Base-by-base conservation (phyloP, 2,888 invertebrate genomes). In the Pristionchus entomophagus region DNA sequence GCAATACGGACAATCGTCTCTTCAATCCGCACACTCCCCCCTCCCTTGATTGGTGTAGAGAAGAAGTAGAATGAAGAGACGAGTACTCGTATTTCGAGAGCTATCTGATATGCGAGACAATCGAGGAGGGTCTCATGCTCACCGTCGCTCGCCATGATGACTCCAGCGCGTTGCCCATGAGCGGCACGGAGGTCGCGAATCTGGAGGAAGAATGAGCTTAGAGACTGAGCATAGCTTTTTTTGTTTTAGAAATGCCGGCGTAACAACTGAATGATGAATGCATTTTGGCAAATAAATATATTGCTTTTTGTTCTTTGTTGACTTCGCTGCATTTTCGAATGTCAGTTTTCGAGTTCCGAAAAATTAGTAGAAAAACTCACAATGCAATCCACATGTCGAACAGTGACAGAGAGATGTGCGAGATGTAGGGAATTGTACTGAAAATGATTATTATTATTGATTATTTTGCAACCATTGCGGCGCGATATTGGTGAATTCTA, bases 311-410 rank as follows among this genome's bases (percentile, higher is more conserved):
- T 53, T 53, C 8, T 12, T 17, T 53, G 51, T 53, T 53, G 8
- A 14, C 22, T 53, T 53, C 4, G 51, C 17, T 53, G 51, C 26
- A 26, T 12, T 10, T 22, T 56, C 56, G 12, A n/a, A 22, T 17
- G 26, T 56, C 26, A n/a, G 22, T n/a, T 19, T 2, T n/a, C n/a
- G n/a, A n/a, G n/a, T n/a, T n/a, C 8, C 56, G 2, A 2, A 19
- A 56, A 56, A 56, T 56, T 6, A 2, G 22, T 17, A 77, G 3
- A 8, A 35, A 38, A 41, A 14, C 82, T 41, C 38, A 82, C 82
- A 82, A 12, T 56, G 82, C 82, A n/a, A 82, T 82, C 82, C 82
- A 82, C n/a, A 82, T 22, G 41, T 82, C 82, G 59, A 38, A 82
- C 0, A 82, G 38, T 12, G 56, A 82, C 10, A 82, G 59, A 0